Base-by-base conservation (phyloP, 1,140 invertebrate species). In the Bilobella aurantiaca region DNA sequence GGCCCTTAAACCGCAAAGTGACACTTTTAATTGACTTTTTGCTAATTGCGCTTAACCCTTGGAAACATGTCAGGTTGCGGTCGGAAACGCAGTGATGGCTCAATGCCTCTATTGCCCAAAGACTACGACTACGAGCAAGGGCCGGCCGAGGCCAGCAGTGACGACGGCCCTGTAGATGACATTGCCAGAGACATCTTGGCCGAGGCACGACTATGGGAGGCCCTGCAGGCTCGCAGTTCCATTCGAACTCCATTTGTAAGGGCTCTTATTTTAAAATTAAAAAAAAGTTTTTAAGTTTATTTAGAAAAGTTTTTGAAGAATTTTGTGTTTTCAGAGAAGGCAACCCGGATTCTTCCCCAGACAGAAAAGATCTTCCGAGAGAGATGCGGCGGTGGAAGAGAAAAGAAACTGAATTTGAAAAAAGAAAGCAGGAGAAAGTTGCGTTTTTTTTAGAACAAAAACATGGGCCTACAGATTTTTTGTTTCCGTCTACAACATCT, bases 141-240 rank as follows among this genome's bases (percentile, higher is more conserved):
- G 80, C 83, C 46, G 75, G 86, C 1, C 75, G 86, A 62, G 86
- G 87, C 63, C 76, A 85, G 42, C 83, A 18, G 14, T 8, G 49
- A 53, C 25, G 86, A 87, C 68, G 83, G 84, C 5, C 82, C 84
- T 1, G 82, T 87, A 0, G 86, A 87, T 63, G 86, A 89, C 67
- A 77, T 88, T 0, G 86, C 85, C 53, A 80, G 86, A 57, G 86
- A 88, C 75, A 87, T 88, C 8, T 79, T 88, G 73, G 86, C 85
- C 0, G 86, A 88, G 76, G 86, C 86, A 0, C 87, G 87, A 74
- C 79, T 87, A 5, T 87, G 84, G 81, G 87, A 88, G 73, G 86
- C 86, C 1, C 85, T 88, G 46, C 86, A 88, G 72, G 86, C 70
- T 42, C 87, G 73, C 85, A 86, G 2, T 83, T 85, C 72, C 80